phyloP scores from a whole-genome alignment of 2,113 vertebrate species.

The Plotosus lineatus region DNA sequence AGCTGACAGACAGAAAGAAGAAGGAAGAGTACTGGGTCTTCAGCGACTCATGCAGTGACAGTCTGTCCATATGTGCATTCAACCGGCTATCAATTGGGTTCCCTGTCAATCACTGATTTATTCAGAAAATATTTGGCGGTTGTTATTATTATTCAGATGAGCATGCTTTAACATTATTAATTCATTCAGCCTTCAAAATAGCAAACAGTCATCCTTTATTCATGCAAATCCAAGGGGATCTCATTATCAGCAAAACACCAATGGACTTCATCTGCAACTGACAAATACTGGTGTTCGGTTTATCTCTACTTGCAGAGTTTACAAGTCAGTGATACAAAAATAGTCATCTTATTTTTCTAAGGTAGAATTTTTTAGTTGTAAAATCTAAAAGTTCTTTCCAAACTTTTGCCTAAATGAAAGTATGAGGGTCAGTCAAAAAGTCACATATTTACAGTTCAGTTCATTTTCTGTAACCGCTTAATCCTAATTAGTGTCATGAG shows the following conservation, averaged over 20 bases:
- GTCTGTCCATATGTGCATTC: not conserved
- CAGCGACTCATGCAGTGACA: not conserved
- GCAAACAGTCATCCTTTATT: constrained; percentile 25
- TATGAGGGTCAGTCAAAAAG: too few relatives aligned
- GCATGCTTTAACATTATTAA: constrained; percentile 4
- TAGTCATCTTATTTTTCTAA: not conserved
- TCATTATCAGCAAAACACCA: constrained; percentile 27
- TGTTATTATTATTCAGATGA: constrained; percentile 21
- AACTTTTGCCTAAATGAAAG: not conserved
- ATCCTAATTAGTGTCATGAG: too few relatives aligned
- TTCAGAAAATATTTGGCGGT: not conserved
- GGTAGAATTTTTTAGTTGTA: not conserved
- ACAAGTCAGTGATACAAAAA: not conserved
- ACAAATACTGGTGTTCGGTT: constrained; percentile 9
- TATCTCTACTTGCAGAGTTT: not conserved
- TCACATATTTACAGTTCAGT: too few relatives aligned
- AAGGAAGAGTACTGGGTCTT: not conserved
- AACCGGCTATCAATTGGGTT: not conserved
- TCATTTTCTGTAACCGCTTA: too few relatives aligned
- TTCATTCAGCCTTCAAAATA: constrained; percentile 9
- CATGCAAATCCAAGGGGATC: constrained; percentile 35
- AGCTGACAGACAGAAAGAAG: not conserved
- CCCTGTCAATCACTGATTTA: not conserved
- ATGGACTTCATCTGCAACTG: constrained; percentile 30
- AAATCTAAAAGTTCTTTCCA: not conserved